Evolutionary conservation across 2,888 invertebrate genomes (phyloP).

Genomic region (Ectemnius cavifrons): DNA sequence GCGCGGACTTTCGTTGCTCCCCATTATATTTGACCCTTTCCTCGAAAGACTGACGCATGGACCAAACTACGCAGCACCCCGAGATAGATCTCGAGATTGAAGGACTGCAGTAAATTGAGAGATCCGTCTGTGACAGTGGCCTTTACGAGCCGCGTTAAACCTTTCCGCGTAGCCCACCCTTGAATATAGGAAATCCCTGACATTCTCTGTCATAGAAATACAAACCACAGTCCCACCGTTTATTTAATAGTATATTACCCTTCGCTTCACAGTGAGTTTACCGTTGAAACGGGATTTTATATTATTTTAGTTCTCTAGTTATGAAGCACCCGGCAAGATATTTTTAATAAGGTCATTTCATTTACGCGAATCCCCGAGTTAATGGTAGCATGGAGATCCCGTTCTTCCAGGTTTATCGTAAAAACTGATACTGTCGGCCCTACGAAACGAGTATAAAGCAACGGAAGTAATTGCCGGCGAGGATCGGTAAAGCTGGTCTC

Average conservation of each 20-base stretch:
- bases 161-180: too few relatives aligned
- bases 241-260: too few relatives aligned
- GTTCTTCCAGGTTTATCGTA: neutral
- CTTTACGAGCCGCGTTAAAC: too few relatives aligned
- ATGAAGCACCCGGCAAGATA: too few relatives aligned
- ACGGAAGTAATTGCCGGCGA: conserved; percentile 28
- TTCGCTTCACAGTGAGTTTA: neutral
- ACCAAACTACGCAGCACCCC: neutral
- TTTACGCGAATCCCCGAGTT: conserved; percentile 14
- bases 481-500: conserved; percentile 25
- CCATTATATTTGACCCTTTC: conserved; percentile 20
- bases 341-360: neutral
- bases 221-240: too few relatives aligned
- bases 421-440: conserved; percentile 23
- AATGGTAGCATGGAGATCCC: neutral
- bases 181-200: too few relatives aligned
- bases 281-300: too few relatives aligned
- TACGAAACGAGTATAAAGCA: conserved; percentile 18
- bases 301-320: too few relatives aligned
- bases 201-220: too few relatives aligned
- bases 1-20: conserved; percentile 16
- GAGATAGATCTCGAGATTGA: neutral
- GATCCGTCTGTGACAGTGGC: neutral
- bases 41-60: conserved; percentile 11
- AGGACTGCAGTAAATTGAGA: conserved; percentile 1